phyloP scores from a whole-genome alignment of 2,113 vertebrate species.

The Crotophaga sulcirostris region DNA sequence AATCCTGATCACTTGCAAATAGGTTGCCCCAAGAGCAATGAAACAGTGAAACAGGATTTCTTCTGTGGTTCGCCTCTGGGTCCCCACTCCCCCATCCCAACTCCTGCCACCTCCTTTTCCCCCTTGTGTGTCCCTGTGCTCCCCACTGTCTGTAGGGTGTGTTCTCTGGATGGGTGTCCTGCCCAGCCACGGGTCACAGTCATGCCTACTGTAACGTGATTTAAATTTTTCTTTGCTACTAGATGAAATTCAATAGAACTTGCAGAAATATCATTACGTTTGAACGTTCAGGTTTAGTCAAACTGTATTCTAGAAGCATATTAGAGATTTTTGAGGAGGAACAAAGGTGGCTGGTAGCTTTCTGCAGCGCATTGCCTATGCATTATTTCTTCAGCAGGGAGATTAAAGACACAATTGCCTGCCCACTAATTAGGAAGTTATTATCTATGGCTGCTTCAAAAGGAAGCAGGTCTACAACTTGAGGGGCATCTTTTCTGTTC shows the following conservation, averaged over 20 bases:
- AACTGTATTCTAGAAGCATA: neutral
- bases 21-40: neutral
- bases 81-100: neutral
- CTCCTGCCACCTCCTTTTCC: neutral
- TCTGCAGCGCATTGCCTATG: neutral
- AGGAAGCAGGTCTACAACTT: neutral
- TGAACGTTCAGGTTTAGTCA: neutral
- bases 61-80: neutral
- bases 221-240: neutral
- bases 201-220: fast-evolving
- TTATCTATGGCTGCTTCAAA: neutral
- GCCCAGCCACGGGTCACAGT: fast-evolving
- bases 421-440: neutral
- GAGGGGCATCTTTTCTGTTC: neutral
- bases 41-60: neutral
- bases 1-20: neutral
- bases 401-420: neutral
- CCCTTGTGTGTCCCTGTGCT: fast-evolving
- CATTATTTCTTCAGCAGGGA: neutral
- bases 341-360: neutral
- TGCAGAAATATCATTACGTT: neutral
- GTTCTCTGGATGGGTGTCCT: neutral
- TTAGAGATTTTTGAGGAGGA: neutral
- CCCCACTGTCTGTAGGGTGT: fast-evolving
- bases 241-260: neutral